Evolutionary conservation across 1,140 invertebrate genomes (phyloP).

Genomic region (Eciton burchellii): DNA sequence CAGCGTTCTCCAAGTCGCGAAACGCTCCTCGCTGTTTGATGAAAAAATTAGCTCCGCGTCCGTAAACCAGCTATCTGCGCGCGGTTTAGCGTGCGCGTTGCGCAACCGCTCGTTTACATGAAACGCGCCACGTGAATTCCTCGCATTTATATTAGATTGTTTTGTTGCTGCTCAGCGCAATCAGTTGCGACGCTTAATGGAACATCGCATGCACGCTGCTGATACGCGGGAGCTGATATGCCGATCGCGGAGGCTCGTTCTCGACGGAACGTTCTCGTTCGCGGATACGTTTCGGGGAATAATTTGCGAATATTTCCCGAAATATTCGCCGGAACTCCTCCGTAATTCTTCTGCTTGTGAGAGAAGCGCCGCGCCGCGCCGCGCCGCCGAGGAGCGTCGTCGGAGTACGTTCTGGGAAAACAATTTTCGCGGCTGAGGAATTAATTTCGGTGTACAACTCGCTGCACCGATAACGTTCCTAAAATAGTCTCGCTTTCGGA

Average conservation of each 20-base stretch:
- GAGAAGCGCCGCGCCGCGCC: too few relatives aligned
- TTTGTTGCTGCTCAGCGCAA: conserved; percentile 26
- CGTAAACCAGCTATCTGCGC: conserved; percentile 11
- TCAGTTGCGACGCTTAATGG: conserved; percentile 28
- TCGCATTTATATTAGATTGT: conserved; percentile 12
- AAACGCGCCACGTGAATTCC: not conserved
- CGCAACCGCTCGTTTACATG: not conserved
- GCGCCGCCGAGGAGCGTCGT: too few relatives aligned
- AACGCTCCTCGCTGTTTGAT: too few relatives aligned
- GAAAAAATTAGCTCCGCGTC: conserved; percentile 15
- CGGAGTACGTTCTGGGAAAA: not conserved
- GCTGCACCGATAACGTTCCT: not conserved
- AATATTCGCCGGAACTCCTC: not conserved
- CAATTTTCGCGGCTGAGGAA: not conserved
- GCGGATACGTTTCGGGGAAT: too few relatives aligned
- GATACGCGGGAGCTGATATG: conserved; percentile 20
- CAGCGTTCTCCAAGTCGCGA: too few relatives aligned
- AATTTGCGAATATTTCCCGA: not conserved
- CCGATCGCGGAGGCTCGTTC: not conserved
- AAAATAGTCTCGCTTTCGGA: conserved; percentile 12
- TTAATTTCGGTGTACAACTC: not conserved
- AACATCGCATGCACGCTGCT: conserved; percentile 23
- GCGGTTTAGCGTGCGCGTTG: not conserved
- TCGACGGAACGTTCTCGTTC: not conserved
- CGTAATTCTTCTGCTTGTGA: too few relatives aligned